These are phyloP conservation scores for Crossocerus cetratus DNA, from an alignment of 2,888 invertebrate species.

Conservation along the genomic window DNA sequence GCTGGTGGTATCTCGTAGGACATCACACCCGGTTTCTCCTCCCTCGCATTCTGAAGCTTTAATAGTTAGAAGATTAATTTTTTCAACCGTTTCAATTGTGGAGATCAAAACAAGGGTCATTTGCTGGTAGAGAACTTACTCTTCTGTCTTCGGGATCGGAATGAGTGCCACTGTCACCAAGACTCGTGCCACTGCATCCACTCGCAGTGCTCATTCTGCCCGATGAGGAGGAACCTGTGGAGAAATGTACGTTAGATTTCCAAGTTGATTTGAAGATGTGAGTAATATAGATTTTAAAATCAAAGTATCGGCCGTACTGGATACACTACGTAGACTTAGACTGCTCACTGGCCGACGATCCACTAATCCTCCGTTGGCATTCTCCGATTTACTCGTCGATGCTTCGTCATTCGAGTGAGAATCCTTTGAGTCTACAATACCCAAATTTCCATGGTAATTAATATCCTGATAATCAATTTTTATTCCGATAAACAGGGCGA, in stretches of 20 bases:
- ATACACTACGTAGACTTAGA: conserved; percentile 83
- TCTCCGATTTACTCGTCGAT: conserved; percentile 58
- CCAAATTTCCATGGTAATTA: not conserved
- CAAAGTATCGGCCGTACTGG: conserved; percentile 76
- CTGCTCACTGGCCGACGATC: conserved; percentile 83
- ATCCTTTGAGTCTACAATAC: conserved; percentile 62
- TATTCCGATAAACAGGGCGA: too few relatives aligned
- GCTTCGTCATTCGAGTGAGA: conserved; percentile 54
- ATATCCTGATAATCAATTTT: not conserved
- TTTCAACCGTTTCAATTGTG: not conserved
- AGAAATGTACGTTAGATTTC: conserved; percentile 1
- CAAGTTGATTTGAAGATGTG: not conserved
- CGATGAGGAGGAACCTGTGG: conserved; percentile 85
- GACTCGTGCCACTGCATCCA: conserved; percentile 85
- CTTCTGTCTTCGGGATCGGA: conserved; percentile 89
- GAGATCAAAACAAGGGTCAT: not conserved
- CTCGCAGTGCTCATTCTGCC: conserved; percentile 89
- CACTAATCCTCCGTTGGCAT: conserved; percentile 63
- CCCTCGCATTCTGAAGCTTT: conserved; percentile 62
- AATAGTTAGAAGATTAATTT: conserved; percentile 1
- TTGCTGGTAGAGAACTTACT: conserved; percentile 65
- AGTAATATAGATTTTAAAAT: not conserved
- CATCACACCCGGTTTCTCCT: conserved; percentile 72
- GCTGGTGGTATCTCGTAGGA: conserved; percentile 79
- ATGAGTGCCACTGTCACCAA: conserved; percentile 91